phyloP scores from a whole-genome alignment of 2,888 invertebrate species.

The Aporophyla lueneburgensis region DNA sequence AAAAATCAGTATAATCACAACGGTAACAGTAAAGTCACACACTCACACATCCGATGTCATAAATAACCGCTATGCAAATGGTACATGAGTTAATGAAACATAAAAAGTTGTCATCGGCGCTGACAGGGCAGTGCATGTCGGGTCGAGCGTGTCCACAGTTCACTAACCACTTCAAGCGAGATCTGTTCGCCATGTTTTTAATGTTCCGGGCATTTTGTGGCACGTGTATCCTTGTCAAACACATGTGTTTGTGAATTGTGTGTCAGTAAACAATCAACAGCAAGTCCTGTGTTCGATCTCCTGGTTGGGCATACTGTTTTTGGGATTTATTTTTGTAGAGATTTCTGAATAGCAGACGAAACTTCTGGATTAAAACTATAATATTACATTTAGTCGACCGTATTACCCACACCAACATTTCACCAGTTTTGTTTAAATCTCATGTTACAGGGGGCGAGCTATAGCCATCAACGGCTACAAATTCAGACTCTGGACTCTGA shows the following conservation, averaged over 20 bases:
- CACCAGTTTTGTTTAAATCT: neutral
- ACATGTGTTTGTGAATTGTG: conserved; percentile 2
- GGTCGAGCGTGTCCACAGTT: conserved; percentile 31
- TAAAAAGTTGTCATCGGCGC: conserved; percentile 57
- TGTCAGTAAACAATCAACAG: neutral
- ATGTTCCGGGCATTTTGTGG: conserved; percentile 16
- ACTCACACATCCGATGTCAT: conserved; percentile 13
- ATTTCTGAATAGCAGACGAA: neutral
- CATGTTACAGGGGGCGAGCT: neutral
- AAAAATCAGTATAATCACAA: neutral
- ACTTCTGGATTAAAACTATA: neutral
- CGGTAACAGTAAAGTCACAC: neutral
- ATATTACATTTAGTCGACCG: too few species aligned
- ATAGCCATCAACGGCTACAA: too few species aligned
- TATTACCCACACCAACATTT: neutral
- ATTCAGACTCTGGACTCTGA: too few species aligned
- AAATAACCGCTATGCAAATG: conserved; percentile 44
- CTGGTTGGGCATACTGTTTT: too few species aligned
- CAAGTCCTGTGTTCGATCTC: neutral
- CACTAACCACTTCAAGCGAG: conserved; percentile 48
- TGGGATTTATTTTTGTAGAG: too few species aligned
- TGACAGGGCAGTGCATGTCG: conserved; percentile 48
- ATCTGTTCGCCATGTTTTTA: conserved; percentile 40
- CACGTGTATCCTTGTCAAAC: conserved; percentile 11
- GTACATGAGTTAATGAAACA: conserved; percentile 48